These are phyloP conservation scores for Tethya wilhelma DNA, from an alignment of 37 sponge, comb jelly and placozoan species.

Conservation along the genomic window DNA sequence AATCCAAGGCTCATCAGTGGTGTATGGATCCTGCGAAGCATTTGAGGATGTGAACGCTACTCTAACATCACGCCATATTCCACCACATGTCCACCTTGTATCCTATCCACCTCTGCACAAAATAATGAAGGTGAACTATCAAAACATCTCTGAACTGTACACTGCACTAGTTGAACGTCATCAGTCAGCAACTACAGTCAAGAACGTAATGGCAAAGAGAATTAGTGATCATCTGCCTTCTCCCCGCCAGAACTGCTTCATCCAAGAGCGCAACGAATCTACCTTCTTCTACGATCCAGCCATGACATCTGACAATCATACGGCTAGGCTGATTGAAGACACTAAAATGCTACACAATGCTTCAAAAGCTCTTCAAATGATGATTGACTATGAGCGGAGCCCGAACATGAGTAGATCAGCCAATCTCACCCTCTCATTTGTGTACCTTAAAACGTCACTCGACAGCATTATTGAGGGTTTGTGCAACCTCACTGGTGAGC, in stretches of 20 bases:
- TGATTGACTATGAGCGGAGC: background rate
- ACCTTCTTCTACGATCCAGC: no score
- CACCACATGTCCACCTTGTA: no score
- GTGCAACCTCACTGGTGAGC: slow-evolving; percentile 20
- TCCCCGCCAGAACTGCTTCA: slow-evolving; percentile 38
- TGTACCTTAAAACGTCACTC: background rate
- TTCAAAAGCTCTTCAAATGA: background rate
- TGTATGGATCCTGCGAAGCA: no score
- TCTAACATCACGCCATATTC: no score
- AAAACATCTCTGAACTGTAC: slow-evolving; percentile 15
- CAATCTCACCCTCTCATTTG: background rate
- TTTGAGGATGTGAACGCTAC: no score
- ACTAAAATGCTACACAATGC: background rate
- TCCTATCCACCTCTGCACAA: background rate
- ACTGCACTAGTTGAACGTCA: background rate
- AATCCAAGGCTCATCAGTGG: no score
- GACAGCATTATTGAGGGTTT: background rate
- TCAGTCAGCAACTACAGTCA: background rate
- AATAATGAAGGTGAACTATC: background rate
- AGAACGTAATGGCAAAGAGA: background rate
- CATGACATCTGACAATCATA: no score
- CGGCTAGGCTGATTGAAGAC: no score
- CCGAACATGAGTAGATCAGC: background rate
- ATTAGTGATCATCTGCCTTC: background rate
- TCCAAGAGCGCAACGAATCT: slow-evolving; percentile 3